Percentiles rank a stretch among this genome's conserved stretches.
Evolutionary conservation across 92 coral and sea anemone species (phyloP).

Genomic region (Virgularia gustaviana): DNA sequence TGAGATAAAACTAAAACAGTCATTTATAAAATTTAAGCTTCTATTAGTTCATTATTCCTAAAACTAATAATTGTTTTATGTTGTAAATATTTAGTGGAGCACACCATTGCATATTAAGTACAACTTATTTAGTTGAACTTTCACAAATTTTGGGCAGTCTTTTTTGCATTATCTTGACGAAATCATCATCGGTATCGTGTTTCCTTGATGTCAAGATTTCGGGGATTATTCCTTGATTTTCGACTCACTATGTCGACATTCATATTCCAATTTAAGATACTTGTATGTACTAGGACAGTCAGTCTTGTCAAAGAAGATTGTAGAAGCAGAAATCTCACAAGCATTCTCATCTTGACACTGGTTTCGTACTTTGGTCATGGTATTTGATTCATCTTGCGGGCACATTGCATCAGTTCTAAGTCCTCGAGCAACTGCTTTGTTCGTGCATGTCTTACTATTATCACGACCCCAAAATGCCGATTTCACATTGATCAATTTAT

Average conservation of each 20-base stretch:
- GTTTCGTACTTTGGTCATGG: slow-evolving; percentile 69
- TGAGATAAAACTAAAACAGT: too few species aligned
- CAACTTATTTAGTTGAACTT: too few species aligned
- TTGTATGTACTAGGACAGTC: slow-evolving; percentile 92
- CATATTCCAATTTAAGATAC: slow-evolving; percentile 95
- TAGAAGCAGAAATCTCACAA: slow-evolving; percentile 96
- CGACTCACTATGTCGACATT: slow-evolving; percentile 88
- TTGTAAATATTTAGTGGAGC: too few species aligned
- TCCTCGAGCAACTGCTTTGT: slow-evolving; percentile 75
- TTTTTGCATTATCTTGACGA: too few species aligned
- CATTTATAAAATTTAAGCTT: too few species aligned
- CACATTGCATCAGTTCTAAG: slow-evolving; percentile 78
- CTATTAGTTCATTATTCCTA: too few species aligned
- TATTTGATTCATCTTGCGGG: slow-evolving; percentile 67
- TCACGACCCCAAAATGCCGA: slow-evolving; percentile 99
- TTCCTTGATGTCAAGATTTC: neutral
- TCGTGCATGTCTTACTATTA: slow-evolving; percentile 92
- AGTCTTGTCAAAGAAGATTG: slow-evolving; percentile 97
- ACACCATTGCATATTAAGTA: too few species aligned
- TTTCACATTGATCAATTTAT: slow-evolving; percentile 89
- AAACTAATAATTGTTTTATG: too few species aligned
- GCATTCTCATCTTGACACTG: slow-evolving; percentile 99
- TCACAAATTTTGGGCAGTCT: neutral
- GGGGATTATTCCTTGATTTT: slow-evolving; percentile 70
- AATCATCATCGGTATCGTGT: too few species aligned